Percentiles rank a stretch among this genome's conserved stretches.
Conservation (phyloP, 2,888 invertebrate species). For the Orthosia gracilis region DNA sequence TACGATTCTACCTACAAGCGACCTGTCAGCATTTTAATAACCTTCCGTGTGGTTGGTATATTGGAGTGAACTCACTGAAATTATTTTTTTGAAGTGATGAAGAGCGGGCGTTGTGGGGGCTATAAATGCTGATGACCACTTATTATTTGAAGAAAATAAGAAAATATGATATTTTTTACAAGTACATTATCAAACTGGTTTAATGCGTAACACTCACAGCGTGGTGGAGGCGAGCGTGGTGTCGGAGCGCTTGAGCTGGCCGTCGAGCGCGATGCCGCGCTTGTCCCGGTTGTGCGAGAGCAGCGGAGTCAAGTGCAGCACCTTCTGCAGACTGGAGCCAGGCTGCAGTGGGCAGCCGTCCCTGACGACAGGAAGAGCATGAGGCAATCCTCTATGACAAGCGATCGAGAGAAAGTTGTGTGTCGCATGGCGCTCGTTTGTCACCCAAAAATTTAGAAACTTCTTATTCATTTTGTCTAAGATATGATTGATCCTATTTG, state of each 20-base stretch:
- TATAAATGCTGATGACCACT: background rate
- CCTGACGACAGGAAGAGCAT: constrained; percentile 80
- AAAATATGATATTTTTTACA: background rate
- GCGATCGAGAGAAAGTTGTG: background rate
- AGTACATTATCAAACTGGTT: too few relatives aligned
- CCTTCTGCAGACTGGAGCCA: constrained; percentile 97
- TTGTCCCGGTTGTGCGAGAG: constrained; percentile 95
- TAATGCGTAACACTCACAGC: constrained; percentile 91
- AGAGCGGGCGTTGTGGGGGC: background rate
- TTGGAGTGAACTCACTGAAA: too few relatives aligned
- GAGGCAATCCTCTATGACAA: too few relatives aligned
- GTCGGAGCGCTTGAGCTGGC: constrained; percentile 96
- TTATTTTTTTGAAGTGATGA: background rate
- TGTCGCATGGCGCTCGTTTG: background rate
- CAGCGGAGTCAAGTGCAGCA: constrained; percentile 95
- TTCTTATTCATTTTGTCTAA: background rate
- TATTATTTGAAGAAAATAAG: background rate
- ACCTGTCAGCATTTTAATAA: background rate
- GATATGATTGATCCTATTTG: too few relatives aligned
- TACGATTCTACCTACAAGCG: background rate
- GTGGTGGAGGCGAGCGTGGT: constrained; percentile 98
- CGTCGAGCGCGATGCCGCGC: constrained; percentile 97
- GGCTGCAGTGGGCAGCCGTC: constrained; percentile 97
- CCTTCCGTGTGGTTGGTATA: background rate
- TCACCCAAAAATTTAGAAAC: background rate